Base-by-base conservation (phyloP, 1,140 invertebrate genomes). In the Chlorops oryzae region DNA sequence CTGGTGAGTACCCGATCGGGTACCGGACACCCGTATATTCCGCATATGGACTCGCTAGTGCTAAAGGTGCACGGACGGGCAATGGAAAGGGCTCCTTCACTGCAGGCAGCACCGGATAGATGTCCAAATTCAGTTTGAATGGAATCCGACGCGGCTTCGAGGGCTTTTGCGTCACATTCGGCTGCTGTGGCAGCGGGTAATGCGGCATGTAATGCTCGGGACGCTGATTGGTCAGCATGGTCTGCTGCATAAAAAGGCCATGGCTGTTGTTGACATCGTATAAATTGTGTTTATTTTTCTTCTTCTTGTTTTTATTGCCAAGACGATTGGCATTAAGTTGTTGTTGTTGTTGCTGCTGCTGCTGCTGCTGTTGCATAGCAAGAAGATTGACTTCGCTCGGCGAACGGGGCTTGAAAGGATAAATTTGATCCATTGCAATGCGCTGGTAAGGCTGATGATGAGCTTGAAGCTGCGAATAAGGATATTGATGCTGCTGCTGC, bases 371-470 rank as follows among this genome's bases (percentile, higher is more conserved):
- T 38, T 67, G 65, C 54, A 68, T 51, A 7, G 65, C 65, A 47
- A 69, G 42, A 43, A 69, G 35, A 51, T 69, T 69, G 5, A 69
- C 53, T 18, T 69, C 65, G 22, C 62, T 58, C 2, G 65, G 65
- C 0, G 65, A 69, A 0, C 65, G 59, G 0, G 65, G 65, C 45
- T 69, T 69, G 37, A 61, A 69, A 0, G 63, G 63, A 59, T 65
- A 69, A 37, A 69, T 38, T 38, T 69, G 65, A 15, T 69, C 65
- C 17, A 69, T 64, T 25, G 65, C 56, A 28, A 69, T 66, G 5
- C 65, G 65, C 24, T 69, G 65, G 25, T 59, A 56, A 12, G 61
- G 45, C 17, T 49, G 51, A 42, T 47, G 47, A 18, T 44, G 23
- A 7, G 39, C 39, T 13, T 52, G 50, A 5, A n/a, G n/a, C n/a